A percentile compares a stretch with the other conserved stretches of the same genome.
Evolutionary conservation across 2,113 vertebrate species (phyloP).

Genomic region (Burhinus bistriatus): DNA sequence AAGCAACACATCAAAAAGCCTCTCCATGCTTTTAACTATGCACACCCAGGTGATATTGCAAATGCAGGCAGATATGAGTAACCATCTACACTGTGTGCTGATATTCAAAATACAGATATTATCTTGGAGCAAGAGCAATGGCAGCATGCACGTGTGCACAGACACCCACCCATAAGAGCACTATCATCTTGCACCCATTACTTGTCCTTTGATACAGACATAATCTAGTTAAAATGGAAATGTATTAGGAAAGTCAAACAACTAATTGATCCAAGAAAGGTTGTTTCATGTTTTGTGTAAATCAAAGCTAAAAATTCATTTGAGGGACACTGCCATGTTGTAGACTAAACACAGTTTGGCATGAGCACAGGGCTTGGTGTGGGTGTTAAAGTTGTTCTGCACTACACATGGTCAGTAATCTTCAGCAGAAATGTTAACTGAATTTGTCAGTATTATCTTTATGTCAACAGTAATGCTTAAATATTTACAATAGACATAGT

Average conservation of each 20-base stretch:
- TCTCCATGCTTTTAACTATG: background rate
- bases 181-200: constrained; percentile 49
- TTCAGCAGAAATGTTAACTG: constrained; percentile 84
- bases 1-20: background rate
- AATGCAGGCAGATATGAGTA: background rate
- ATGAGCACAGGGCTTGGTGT: constrained; percentile 51
- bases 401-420: constrained; percentile 81
- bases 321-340: constrained; percentile 61
- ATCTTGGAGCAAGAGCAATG: background rate
- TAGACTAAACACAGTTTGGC: constrained; percentile 80
- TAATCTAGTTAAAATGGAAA: constrained; percentile 76
- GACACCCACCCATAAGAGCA: background rate
- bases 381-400: constrained; percentile 76
- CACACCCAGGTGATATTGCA: background rate
- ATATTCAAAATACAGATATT: background rate
- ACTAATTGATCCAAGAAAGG: constrained; percentile 76
- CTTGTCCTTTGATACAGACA: constrained; percentile 57
- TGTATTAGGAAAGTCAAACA: constrained; percentile 76
- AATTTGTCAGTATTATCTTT: constrained; percentile 96
- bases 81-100: background rate
- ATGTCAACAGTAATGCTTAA: constrained; percentile 95
- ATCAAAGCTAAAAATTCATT: constrained; percentile 77
- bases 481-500: constrained; percentile 94
- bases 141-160: background rate
- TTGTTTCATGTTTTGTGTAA: constrained; percentile 72